Evolutionary conservation across 23 tunicate genomes (phyloP).

Genomic region (Halocynthia roretzi): DNA sequence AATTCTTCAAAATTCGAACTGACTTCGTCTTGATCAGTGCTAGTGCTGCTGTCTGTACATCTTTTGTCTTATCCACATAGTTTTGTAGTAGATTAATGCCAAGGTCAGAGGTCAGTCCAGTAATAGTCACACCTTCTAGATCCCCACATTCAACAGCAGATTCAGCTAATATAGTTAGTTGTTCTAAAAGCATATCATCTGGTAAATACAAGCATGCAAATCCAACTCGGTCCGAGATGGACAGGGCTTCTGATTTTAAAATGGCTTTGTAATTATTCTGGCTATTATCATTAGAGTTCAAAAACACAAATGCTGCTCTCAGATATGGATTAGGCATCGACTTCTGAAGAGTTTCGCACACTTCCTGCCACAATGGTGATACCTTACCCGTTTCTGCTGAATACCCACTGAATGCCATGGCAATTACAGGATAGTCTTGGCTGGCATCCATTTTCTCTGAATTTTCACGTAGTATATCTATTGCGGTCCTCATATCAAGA

Average conservation of each 20-base stretch:
- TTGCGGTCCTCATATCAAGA: conserved; percentile 48
- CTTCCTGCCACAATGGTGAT: conserved; percentile 21
- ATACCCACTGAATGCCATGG: conserved; percentile 39
- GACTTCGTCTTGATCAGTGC: conserved; percentile 9
- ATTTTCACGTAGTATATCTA: conserved; percentile 29
- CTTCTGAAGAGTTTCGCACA: conserved; percentile 11
- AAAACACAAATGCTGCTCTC: conserved; percentile 22
- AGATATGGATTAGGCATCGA: conserved; percentile 14
- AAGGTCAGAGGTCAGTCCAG: conserved; percentile 24
- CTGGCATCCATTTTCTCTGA: background rate
- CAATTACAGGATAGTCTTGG: conserved; percentile 10
- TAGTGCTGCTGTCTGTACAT: conserved; percentile 27
- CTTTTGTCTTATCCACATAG: conserved; percentile 53
- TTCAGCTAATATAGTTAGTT: conserved; percentile 13
- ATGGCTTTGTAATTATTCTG: background rate
- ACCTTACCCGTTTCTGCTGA: background rate
- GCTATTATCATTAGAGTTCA: background rate
- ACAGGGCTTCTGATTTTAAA: conserved; percentile 1
- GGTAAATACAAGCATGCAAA: conserved; percentile 65
- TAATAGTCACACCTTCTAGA: conserved; percentile 31
- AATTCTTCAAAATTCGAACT: background rate
- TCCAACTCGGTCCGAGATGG: conserved; percentile 53
- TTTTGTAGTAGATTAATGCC: conserved; percentile 41
- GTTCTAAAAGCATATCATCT: conserved; percentile 17
- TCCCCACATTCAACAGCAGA: conserved; percentile 17